These are phyloP conservation scores for Henricia sp. DNA, from an alignment of 53 echinoderm and acorn worm species.

Conservation along the genomic window DNA sequence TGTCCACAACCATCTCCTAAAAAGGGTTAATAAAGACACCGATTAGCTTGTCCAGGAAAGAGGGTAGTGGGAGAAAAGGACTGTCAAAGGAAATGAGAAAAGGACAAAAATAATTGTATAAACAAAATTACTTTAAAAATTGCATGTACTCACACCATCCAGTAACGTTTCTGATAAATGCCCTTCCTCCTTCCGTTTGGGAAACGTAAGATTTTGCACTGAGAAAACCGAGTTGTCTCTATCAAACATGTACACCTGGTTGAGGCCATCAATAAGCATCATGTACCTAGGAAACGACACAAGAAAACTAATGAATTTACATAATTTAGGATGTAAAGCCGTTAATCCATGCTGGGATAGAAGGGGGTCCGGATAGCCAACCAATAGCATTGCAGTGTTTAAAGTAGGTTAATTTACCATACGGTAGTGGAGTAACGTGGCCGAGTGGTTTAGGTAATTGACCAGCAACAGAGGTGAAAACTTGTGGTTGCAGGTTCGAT, in stretches of 20 bases:
- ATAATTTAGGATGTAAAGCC: too few species aligned
- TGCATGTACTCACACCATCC: conserved; percentile 83
- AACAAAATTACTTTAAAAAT: not conserved
- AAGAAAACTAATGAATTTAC: too few species aligned
- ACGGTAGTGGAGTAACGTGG: too few species aligned
- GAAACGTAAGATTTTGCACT: conserved; percentile 82
- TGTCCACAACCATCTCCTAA: conserved; percentile 96
- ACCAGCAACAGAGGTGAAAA: too few species aligned
- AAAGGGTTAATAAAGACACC: not conserved
- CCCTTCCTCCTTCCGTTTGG: conserved; percentile 84
- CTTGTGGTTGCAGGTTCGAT: too few species aligned
- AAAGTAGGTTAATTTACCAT: too few species aligned
- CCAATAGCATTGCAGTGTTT: too few species aligned
- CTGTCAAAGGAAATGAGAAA: not conserved
- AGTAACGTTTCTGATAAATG: conserved; percentile 78
- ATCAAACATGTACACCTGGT: conserved; percentile 87
- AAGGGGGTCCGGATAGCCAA: too few species aligned
- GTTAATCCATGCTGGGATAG: too few species aligned
- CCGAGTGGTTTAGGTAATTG: too few species aligned
- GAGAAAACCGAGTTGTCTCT: conserved; percentile 85
- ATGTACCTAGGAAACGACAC: conserved; percentile 85
- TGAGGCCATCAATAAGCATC: conserved; percentile 91
- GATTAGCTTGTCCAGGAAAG: not conserved
- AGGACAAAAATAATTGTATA: not conserved
- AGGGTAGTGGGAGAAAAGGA: too few species aligned